Evolutionary conservation across 2,797 vertebrate species (phyloP), one percentile per base, ranked within the genome.

Genomic region (Philypnodon macrostomus): DNA sequence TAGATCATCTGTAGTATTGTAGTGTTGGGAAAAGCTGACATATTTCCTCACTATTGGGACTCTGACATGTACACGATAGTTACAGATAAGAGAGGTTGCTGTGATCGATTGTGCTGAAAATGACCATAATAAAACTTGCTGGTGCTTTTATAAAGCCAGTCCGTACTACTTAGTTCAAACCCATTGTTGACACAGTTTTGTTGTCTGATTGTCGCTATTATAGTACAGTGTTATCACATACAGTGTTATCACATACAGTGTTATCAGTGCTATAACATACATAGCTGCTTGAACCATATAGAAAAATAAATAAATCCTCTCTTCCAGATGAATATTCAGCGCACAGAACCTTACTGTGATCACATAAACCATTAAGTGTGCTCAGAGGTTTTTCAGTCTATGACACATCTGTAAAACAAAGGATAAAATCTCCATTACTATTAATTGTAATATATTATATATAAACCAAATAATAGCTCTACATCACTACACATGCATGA

Each of bases 141-240:
- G 52, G 33, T 63, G 59, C 53, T 80, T 67, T 73, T 45, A 62
- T 5, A 73, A 60, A 80, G 70, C 62, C 52, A 13, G 7, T 35
- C 29, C 26, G n/a, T 14, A 24, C 8, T 23, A 7, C 8, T 63
- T 23, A 35, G 14, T 14, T 47, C 13, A 39, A 45, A 67, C 13
- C 2, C 31, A 37, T n/a, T n/a, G 56, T 24, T 39, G 10, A 29
- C 2, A 3, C 9, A 17, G 44, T 32, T 0, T 10, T 47, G 19
- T 47, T 59, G 48, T 60, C 57, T 77, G 87, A 90, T 89, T 90
- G 87, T 89, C n/a, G n/a, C n/a, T n/a, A n/a, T n/a, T n/a, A n/a
- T n/a, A n/a, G n/a, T n/a, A n/a, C n/a, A n/a, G n/a, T n/a, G n/a
- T n/a, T n/a, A n/a, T n/a, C n/a, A n/a, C n/a, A n/a, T n/a, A n/a